Conservation (phyloP, 2,888 invertebrate species). For the Autographa gamma region DNA sequence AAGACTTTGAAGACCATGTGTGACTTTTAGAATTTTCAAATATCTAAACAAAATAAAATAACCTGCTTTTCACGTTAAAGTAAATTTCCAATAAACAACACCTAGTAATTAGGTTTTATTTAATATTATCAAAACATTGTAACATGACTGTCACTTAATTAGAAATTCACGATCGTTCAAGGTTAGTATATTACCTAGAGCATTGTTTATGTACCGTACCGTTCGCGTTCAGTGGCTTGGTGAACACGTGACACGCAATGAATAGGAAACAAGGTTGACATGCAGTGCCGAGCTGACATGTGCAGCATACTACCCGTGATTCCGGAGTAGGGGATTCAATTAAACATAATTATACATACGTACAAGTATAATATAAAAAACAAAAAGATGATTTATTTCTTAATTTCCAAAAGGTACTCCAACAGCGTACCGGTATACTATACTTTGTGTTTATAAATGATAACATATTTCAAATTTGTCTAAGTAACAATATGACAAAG, state of each 20-base stretch:
- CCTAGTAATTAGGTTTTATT: background rate
- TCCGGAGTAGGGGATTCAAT: conserved; percentile 65
- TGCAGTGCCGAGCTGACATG: conserved; percentile 60
- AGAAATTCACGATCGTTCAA: background rate
- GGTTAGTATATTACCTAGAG: background rate
- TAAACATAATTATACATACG: background rate
- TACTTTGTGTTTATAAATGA: no score
- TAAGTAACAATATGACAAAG: no score
- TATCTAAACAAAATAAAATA: no score
- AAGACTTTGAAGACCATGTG: no score
- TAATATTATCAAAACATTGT: background rate
- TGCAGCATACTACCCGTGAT: conserved; percentile 68
- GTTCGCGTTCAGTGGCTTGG: conserved; percentile 50
- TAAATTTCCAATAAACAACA: no score
- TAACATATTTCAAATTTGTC: no score
- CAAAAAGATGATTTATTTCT: no score
- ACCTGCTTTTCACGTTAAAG: no score
- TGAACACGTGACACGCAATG: conserved; percentile 61
- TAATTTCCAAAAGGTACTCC: no score
- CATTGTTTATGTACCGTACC: conserved; percentile 9
- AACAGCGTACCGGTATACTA: no score
- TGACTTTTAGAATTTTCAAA: no score
- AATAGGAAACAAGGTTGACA: conserved; percentile 73
- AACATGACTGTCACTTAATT: background rate
- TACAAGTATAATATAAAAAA: no score